phyloP scores from a whole-genome alignment of 2,113 vertebrate genomes.

The Trochalopteron elliotii region DNA sequence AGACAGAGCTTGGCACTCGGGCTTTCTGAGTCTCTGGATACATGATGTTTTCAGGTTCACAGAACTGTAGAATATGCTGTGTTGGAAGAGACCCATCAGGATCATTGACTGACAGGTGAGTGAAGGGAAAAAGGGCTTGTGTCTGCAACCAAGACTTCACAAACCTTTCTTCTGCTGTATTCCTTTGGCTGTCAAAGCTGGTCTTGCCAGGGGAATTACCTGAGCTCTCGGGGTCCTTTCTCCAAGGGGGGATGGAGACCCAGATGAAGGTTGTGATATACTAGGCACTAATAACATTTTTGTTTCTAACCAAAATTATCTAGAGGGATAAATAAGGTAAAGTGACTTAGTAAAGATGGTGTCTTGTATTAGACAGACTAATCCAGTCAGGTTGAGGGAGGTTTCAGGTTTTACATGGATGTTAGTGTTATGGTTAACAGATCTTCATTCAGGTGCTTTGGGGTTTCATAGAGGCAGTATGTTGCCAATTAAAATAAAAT shows the following conservation, averaged over 20 bases:
- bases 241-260: accelerated
- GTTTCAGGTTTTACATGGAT: background rate
- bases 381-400: background rate
- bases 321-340: background rate
- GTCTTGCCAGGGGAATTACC: background rate
- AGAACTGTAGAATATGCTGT: background rate
- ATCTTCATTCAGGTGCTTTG: background rate
- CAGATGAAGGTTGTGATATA: background rate
- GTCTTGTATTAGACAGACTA: background rate
- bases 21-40: background rate
- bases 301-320: background rate
- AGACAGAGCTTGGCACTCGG: background rate
- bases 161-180: background rate
- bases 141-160: background rate
- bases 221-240: background rate
- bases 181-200: background rate
- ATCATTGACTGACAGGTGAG: background rate
- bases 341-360: background rate
- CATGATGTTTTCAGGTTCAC: background rate
- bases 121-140: background rate
- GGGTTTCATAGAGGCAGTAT: background rate
- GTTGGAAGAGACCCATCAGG: background rate
- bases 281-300: background rate
- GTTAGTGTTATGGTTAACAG: background rate
- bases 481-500: background rate